phyloP scores from a whole-genome alignment of 2,113 vertebrate genomes.

The Mesoclemmys tuberculata region DNA sequence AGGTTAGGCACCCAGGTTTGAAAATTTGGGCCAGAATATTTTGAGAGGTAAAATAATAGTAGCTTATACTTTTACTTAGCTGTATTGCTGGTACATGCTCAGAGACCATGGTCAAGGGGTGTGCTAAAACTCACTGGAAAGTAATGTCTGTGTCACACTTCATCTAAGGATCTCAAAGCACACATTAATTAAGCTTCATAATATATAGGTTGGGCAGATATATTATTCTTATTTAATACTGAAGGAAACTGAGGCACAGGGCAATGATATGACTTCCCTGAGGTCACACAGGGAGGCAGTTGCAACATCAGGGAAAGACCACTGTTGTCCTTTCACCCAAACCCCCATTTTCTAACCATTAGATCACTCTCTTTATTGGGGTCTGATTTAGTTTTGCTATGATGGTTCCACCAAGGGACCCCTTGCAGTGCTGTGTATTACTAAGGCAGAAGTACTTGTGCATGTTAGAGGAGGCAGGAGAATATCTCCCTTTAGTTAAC shows the following conservation, averaged over 20 bases:
- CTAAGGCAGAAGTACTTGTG: neutral
- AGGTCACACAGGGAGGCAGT: neutral
- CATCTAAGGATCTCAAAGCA: neutral
- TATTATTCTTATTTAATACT: neutral
- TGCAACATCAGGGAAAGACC: neutral
- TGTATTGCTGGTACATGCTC: neutral
- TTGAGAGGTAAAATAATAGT: slow-evolving; percentile 29
- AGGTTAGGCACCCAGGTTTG: neutral
- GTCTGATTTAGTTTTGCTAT: neutral
- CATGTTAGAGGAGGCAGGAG: neutral
- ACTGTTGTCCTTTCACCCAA: neutral
- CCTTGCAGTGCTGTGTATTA: neutral
- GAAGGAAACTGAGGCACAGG: neutral
- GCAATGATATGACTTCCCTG: neutral
- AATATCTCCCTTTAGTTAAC: rapidly evolving
- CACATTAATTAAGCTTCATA: neutral
- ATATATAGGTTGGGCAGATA: neutral
- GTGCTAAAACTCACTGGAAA: slow-evolving; percentile 51
- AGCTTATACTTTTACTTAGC: slow-evolving; percentile 41
- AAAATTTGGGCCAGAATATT: neutral
- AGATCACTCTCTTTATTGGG: neutral
- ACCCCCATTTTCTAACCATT: neutral
- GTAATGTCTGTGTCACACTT: neutral
- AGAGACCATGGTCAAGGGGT: neutral
- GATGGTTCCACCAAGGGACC: neutral